Conservation (phyloP, 2,888 invertebrate species). For the Luperina testacea region DNA sequence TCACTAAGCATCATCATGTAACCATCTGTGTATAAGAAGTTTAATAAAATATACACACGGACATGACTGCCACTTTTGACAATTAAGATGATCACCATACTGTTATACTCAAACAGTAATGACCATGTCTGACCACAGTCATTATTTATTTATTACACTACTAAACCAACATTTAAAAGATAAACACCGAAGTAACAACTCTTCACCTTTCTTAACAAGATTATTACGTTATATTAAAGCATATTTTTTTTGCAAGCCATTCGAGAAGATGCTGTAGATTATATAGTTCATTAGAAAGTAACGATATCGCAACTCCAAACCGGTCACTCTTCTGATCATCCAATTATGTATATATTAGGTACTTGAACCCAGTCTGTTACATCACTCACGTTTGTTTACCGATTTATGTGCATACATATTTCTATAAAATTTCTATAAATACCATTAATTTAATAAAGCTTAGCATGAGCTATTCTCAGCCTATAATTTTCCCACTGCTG, state of each 20-base stretch:
- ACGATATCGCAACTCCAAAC: constrained; percentile 44
- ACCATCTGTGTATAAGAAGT: not conserved
- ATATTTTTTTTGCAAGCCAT: constrained; percentile 10
- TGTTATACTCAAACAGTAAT: not conserved
- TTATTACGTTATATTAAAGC: constrained; percentile 19
- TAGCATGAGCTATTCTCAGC: too few species aligned
- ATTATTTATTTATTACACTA: not conserved
- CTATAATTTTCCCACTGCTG: too few species aligned
- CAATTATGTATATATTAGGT: constrained; percentile 37
- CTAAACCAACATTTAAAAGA: not conserved
- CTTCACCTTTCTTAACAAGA: constrained; percentile 12
- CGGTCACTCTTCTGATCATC: constrained; percentile 40
- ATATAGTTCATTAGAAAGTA: constrained; percentile 59
- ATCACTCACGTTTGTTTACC: constrained; percentile 20
- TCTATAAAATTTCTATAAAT: not conserved
- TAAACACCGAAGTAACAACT: not conserved
- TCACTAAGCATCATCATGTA: not conserved
- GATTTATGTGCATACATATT: constrained; percentile 23
- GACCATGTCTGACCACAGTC: not conserved
- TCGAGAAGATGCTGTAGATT: constrained; percentile 30
- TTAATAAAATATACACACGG: not conserved
- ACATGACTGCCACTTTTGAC: not conserved
- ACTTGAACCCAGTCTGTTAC: constrained; percentile 33
- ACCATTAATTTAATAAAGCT: not conserved
- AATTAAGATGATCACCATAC: not conserved